Conservation (phyloP, 1,140 invertebrate genomes). For the Gryllus bimaculatus region DNA sequence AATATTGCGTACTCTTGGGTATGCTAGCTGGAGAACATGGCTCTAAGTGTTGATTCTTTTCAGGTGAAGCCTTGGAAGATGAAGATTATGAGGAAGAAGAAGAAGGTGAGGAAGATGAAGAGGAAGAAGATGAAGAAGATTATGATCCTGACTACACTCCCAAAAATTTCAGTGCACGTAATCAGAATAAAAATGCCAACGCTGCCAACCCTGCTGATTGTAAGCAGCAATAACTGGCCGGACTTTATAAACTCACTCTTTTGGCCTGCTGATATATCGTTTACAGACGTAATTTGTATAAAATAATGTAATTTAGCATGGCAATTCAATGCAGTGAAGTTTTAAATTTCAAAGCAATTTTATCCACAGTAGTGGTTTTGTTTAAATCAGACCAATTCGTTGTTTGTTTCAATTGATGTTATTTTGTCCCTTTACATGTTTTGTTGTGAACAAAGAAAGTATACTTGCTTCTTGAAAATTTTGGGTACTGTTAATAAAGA, state of each 20-base stretch:
- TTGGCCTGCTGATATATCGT: constrained; percentile 12
- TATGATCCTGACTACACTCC: constrained; percentile 28
- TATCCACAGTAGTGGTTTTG: background rate
- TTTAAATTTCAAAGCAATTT: background rate
- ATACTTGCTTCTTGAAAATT: constrained; percentile 14
- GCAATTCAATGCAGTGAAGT: background rate
- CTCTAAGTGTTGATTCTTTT: constrained; percentile 21
- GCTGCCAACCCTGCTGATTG: constrained; percentile 33
- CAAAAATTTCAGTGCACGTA: constrained; percentile 22
- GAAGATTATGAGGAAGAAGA: constrained; percentile 64
- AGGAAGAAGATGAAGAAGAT: constrained; percentile 35
- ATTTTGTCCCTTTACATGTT: background rate
- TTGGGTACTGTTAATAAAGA: constrained; percentile 21
- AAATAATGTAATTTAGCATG: constrained; percentile 10
- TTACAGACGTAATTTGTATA: constrained; percentile 11
- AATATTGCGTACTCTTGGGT: background rate
- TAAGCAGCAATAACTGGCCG: constrained; percentile 38
- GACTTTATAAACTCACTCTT: constrained; percentile 8
- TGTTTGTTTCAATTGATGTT: constrained; percentile 15
- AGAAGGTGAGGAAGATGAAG: constrained; percentile 46
- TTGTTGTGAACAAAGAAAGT: constrained; percentile 9
- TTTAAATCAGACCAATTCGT: background rate
- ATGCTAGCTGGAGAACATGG: background rate
- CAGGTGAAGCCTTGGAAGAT: constrained; percentile 64
- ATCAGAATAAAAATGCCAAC: constrained; percentile 22